Evolutionary conservation across 2,888 invertebrate species (phyloP).

Genomic region (Parochlus steinenii): DNA sequence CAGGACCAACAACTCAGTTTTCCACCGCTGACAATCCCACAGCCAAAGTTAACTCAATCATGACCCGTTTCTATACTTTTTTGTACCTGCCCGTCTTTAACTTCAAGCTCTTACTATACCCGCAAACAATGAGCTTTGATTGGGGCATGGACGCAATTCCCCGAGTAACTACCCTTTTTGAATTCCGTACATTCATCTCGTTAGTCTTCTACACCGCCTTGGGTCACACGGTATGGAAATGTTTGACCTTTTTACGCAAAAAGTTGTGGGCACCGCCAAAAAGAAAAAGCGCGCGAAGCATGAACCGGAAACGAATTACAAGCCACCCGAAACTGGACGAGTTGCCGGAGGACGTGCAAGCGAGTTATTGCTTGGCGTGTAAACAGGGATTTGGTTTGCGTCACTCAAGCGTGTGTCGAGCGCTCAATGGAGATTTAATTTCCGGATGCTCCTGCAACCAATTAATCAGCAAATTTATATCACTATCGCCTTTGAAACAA

Average conservation of each 20-base stretch:
- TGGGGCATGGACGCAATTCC: constrained; percentile 98
- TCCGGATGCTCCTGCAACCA: background rate
- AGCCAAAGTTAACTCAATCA: constrained; percentile 63
- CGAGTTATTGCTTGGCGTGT: constrained; percentile 55
- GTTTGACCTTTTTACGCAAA: constrained; percentile 16
- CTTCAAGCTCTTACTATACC: constrained; percentile 71
- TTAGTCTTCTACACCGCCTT: constrained; percentile 52
- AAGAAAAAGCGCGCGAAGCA: constrained; percentile 15
- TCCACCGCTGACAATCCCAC: constrained; percentile 93
- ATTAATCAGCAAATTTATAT: too few species aligned
- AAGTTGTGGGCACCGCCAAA: constrained; percentile 9
- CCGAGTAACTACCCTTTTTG: constrained; percentile 57
- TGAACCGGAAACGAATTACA: constrained; percentile 8
- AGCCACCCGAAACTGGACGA: constrained; percentile 24
- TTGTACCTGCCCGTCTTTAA: constrained; percentile 84
- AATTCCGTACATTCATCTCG: constrained; percentile 62
- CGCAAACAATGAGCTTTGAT: constrained; percentile 83
- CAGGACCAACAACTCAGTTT: constrained; percentile 61
- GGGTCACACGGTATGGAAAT: constrained; percentile 21
- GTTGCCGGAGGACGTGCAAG: too few species aligned
- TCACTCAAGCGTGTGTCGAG: constrained; percentile 51
- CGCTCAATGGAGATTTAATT: constrained; percentile 42
- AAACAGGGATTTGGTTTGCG: constrained; percentile 46
- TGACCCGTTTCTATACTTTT: constrained; percentile 79
- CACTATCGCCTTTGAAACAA: constrained; percentile 12